A percentile compares a stretch with the other conserved stretches of the same genome.
Conservation (phyloP, 2,888 invertebrate species). For the Trissolcus brochymenae region DNA sequence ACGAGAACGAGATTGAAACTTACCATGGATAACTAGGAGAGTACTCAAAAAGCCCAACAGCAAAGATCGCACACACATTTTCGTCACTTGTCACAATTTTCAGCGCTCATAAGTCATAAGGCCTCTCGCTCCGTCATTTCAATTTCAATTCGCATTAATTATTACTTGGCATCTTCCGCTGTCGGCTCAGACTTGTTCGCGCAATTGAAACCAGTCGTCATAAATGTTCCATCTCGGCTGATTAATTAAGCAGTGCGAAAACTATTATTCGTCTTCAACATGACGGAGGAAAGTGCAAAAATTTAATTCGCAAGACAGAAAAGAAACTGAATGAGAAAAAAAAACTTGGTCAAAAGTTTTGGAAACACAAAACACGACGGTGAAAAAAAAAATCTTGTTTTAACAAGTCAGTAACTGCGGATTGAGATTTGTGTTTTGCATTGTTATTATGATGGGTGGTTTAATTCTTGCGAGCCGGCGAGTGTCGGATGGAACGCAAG, state of each 20-base stretch:
- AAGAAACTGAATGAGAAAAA: too few relatives aligned
- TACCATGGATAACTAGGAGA: conserved; percentile 69
- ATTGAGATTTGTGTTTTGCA: not conserved
- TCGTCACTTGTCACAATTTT: conserved; percentile 55
- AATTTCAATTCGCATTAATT: conserved; percentile 48
- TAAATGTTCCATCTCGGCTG: conserved; percentile 49
- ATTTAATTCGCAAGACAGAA: too few relatives aligned
- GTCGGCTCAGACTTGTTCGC: conserved; percentile 13
- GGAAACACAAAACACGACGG: not conserved
- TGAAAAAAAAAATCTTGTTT: not conserved
- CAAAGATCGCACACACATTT: conserved; percentile 65
- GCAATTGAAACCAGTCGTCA: conserved; percentile 39
- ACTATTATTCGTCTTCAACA: conserved; percentile 2
- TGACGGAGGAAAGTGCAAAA: not conserved
- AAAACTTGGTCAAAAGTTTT: not conserved
- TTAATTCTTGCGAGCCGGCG: conserved; percentile 20
- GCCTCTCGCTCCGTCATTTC: conserved; percentile 45
- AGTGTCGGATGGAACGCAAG: conserved; percentile 15
- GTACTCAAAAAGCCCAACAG: conserved; percentile 68
- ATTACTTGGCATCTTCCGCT: conserved; percentile 36
- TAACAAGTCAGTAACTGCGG: not conserved
- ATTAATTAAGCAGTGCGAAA: conserved; percentile 36
- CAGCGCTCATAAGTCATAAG: conserved; percentile 47
- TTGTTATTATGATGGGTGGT: conserved; percentile 11
- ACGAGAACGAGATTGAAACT: conserved; percentile 57